phyloP scores from a whole-genome alignment of 2,113 vertebrate genomes.

The Alosa alosa region DNA sequence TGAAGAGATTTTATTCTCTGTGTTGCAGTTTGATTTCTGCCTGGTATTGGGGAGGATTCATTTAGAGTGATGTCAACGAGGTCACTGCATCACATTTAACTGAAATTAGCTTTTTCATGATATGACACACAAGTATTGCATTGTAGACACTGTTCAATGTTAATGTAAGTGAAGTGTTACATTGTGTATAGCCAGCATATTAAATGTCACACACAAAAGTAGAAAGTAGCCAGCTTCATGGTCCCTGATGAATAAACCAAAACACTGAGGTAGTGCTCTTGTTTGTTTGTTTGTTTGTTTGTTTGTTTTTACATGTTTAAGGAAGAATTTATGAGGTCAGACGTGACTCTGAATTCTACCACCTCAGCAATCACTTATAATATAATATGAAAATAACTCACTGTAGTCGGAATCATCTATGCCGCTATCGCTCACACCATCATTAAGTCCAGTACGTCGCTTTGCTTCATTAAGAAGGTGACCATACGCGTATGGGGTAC shows the following conservation, averaged over 20 bases:
- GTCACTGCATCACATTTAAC: background rate
- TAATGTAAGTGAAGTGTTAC: background rate
- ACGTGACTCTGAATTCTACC: background rate
- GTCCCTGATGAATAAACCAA: background rate
- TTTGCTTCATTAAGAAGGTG: slow-evolving; percentile 58
- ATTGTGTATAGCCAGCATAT: background rate
- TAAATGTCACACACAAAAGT: background rate
- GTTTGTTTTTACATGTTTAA: background rate
- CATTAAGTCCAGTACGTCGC: slow-evolving; percentile 45
- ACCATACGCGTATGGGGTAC: slow-evolving; percentile 51
- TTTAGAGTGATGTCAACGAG: background rate
- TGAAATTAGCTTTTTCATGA: too few relatives aligned
- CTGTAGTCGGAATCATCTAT: slow-evolving; percentile 71
- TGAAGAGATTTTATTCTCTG: background rate
- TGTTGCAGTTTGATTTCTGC: background rate
- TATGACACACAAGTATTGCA: too few relatives aligned
- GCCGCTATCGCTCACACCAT: slow-evolving; percentile 58
- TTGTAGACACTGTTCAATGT: too few relatives aligned
- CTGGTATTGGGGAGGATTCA: background rate
- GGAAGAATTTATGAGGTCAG: background rate
- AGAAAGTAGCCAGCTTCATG: background rate
- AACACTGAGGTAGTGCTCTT: background rate
- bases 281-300: background rate
- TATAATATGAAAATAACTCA: slow-evolving; percentile 46
- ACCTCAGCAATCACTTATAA: background rate